Evolutionary conservation across 2,113 vertebrate genomes (phyloP).

Genomic region (Crotalus viridis): DNA sequence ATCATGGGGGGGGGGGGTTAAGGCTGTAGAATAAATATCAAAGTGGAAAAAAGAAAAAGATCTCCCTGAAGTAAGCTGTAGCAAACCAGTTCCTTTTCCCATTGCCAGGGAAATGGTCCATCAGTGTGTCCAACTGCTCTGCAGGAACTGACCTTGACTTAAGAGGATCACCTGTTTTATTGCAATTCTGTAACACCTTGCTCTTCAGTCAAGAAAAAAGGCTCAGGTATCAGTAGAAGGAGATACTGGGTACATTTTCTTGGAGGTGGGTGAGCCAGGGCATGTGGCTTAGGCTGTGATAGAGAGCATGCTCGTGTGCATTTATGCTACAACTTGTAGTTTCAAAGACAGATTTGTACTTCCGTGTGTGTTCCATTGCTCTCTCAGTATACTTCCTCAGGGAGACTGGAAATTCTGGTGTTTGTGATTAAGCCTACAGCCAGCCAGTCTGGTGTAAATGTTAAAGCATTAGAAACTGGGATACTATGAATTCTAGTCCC

Average conservation of each 20-base stretch:
- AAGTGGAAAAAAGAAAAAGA: not conserved
- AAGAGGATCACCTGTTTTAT: not conserved
- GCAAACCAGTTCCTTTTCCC: not conserved
- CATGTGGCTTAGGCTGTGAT: not conserved
- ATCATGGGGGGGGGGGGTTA: not conserved
- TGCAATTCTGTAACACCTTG: not conserved
- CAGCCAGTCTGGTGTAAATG: not conserved
- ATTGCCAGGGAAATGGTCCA: not conserved
- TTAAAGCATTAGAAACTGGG: not conserved
- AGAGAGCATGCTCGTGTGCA: not conserved
- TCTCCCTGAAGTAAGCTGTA: not conserved
- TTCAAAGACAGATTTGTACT: not conserved
- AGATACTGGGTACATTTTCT: not conserved
- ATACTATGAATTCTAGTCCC: not conserved
- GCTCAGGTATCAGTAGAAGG: not conserved
- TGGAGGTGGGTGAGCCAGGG: not conserved
- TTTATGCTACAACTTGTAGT: not conserved
- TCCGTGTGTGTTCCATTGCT: not conserved
- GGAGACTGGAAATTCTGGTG: not conserved
- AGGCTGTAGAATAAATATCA: not conserved
- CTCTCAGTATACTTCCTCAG: not conserved
- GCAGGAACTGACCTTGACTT: not conserved
- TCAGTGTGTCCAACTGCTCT: not conserved
- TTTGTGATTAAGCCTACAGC: not conserved
- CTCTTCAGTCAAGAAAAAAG: not conserved